A percentile compares a stretch with the other conserved stretches of the same genome.
These are phyloP conservation scores for Chamaea fasciata DNA, from an alignment of 2,113 vertebrate genomes.

Conservation along the genomic window DNA sequence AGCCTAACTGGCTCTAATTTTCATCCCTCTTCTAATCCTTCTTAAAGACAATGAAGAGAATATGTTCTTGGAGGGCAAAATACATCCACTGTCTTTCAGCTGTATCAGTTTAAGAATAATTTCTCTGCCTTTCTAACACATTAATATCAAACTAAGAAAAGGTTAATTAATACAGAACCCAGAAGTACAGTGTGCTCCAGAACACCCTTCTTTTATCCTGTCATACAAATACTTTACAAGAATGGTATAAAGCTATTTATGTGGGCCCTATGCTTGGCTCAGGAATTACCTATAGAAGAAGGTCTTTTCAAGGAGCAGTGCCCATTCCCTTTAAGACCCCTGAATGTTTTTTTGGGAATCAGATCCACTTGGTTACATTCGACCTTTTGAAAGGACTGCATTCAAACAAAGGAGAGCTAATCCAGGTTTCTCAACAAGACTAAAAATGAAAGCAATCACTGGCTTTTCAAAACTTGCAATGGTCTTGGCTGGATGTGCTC, in stretches of 20 bases:
- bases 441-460: not conserved
- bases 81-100: not conserved
- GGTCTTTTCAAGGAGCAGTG: not conserved
- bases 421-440: not conserved
- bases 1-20: not conserved
- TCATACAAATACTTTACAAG: not conserved
- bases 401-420: not conserved
- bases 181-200: not conserved
- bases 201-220: not conserved
- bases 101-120: not conserved
- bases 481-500: not conserved
- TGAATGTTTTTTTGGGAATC: not conserved
- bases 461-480: slow-evolving; percentile 6
- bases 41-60: not conserved
- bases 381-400: not conserved
- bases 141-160: not conserved
- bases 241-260: not conserved
- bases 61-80: not conserved
- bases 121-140: not conserved
- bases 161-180: slow-evolving; percentile 6
- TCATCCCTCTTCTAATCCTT: not conserved
- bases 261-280: not conserved
- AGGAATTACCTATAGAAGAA: not conserved
- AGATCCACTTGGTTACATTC: not conserved
- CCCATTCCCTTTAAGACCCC: not conserved